Conservation (phyloP, 2,113 vertebrate species). For the Festucalex cinctus region DNA sequence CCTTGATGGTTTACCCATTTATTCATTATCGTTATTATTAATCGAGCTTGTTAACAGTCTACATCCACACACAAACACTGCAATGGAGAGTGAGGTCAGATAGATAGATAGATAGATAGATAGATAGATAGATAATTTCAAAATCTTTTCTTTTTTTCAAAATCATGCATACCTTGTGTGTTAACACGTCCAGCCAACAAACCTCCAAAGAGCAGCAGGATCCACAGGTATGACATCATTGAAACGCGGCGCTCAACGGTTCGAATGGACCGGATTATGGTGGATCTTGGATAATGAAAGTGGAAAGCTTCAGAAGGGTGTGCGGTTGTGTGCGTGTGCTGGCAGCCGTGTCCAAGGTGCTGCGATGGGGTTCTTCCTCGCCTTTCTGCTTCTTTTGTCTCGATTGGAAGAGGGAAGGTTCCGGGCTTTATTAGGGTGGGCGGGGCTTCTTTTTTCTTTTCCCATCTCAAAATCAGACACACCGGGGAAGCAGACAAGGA, state of each 20-base stretch:
- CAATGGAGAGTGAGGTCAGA: conserved; percentile 10
- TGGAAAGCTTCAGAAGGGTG: conserved; percentile 34
- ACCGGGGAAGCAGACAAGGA: neutral
- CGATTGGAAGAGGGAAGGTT: conserved; percentile 52
- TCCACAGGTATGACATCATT: conserved; percentile 75
- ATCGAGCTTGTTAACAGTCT: neutral
- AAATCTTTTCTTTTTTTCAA: neutral
- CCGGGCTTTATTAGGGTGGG: conserved; percentile 59
- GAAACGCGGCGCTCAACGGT: conserved; percentile 58
- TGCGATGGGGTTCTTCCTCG: conserved; percentile 33
- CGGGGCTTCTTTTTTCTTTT: conserved; percentile 33
- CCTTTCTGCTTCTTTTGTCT: conserved; percentile 56
- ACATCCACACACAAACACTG: neutral
- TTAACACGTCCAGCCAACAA: conserved; percentile 55
- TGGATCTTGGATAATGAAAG: conserved; percentile 34
- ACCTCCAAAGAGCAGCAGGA: conserved; percentile 68
- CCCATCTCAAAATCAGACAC: conserved; percentile 20
- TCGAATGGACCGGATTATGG: conserved; percentile 21
- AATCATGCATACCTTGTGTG: conserved; percentile 60
- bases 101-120: neutral
- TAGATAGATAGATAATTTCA: conserved; percentile 14
- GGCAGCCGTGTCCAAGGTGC: conserved; percentile 39
- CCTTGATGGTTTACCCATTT: conserved; percentile 14
- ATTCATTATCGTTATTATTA: neutral
- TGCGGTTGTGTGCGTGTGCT: conserved; percentile 20